Evolutionary conservation across 2,888 invertebrate species (phyloP).

Genomic region (Allophyes oxyacanthae): DNA sequence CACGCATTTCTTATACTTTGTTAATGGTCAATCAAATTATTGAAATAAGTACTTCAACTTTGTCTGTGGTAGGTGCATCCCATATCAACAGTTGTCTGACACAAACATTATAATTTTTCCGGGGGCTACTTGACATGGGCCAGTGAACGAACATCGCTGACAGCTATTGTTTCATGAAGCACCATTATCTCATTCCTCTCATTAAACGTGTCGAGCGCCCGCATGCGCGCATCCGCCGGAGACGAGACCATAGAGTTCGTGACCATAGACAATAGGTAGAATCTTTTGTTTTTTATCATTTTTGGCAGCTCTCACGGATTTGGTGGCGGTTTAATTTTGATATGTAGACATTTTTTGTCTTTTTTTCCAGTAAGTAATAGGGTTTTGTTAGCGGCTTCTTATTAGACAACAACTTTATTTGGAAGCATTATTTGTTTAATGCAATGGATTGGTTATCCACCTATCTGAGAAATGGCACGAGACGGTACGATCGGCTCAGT

Average conservation of each 20-base stretch:
- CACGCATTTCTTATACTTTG: no score
- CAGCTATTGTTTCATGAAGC: slow-evolving; percentile 76
- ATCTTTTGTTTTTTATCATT: slow-evolving; percentile 71
- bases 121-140: slow-evolving; percentile 53
- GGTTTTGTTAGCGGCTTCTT: background rate
- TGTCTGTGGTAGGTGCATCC: slow-evolving; percentile 12
- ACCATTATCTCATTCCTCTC: slow-evolving; percentile 84
- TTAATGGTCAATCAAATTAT: no score
- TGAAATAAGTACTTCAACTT: background rate
- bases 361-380: background rate
- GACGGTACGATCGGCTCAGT: no score
- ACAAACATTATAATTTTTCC: slow-evolving; percentile 48
- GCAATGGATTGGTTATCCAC: no score
- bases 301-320: slow-evolving; percentile 61
- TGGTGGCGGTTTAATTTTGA: slow-evolving; percentile 26
- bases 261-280: slow-evolving; percentile 80
- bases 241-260: slow-evolving; percentile 75
- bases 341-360: slow-evolving; percentile 16
- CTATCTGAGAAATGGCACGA: no score
- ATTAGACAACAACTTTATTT: background rate
- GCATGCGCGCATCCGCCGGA: slow-evolving; percentile 82
- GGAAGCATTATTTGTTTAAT: no score
- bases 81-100: slow-evolving; percentile 41
- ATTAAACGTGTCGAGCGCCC: slow-evolving; percentile 76
- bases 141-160: slow-evolving; percentile 64